Conservation (phyloP, 2,888 invertebrate species). For the Carterocephalus palaemon region DNA sequence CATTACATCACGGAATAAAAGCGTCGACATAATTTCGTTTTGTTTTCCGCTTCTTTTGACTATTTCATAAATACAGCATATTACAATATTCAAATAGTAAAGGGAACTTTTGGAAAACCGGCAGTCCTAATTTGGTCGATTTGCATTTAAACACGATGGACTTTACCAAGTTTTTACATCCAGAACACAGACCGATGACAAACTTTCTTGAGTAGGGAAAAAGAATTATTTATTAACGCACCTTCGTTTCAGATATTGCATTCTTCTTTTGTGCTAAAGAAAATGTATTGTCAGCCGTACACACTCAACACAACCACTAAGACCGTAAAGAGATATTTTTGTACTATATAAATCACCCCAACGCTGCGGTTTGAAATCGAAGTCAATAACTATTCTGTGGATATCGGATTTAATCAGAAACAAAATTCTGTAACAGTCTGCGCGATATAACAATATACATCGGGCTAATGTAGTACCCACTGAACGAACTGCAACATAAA, state of each 20-base stretch:
- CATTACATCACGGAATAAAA: constrained; percentile 22
- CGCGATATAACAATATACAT: no score
- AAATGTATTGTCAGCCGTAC: no score
- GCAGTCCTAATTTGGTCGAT: constrained; percentile 42
- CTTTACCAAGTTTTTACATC: constrained; percentile 61
- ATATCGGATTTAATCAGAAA: no score
- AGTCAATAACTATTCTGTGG: no score
- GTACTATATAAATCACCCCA: no score
- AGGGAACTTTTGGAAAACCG: constrained; percentile 32
- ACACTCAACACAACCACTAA: no score
- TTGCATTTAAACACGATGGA: constrained; percentile 58
- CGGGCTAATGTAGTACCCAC: no score
- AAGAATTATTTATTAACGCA: constrained; percentile 44
- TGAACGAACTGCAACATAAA: no score
- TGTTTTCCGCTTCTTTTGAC: constrained; percentile 6
- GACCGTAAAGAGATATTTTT: no score
- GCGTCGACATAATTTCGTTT: background rate
- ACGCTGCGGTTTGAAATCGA: no score
- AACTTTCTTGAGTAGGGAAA: constrained; percentile 43
- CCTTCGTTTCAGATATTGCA: constrained; percentile 32
- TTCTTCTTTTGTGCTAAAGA: no score
- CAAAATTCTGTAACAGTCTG: no score
- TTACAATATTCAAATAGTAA: constrained; percentile 22
- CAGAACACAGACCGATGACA: constrained; percentile 43
- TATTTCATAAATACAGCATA: constrained; percentile 11